Conservation (phyloP, 2,113 vertebrate species). For the Hyperoodon ampullatus region DNA sequence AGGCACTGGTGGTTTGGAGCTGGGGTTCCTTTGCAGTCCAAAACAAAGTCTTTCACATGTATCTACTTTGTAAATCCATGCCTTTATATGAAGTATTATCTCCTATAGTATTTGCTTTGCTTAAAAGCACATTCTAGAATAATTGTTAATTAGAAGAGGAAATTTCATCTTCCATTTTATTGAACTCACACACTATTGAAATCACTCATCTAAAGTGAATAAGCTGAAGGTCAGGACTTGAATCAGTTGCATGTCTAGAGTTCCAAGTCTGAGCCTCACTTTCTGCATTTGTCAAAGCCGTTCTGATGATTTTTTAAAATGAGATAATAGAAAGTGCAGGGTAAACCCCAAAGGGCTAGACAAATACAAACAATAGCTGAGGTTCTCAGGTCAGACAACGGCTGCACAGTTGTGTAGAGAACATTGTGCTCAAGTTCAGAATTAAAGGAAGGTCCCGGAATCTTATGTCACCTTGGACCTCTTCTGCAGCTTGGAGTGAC, state of each 20-base stretch:
- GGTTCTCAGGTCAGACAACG: fast-evolving
- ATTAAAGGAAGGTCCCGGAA: neutral
- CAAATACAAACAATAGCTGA: neutral
- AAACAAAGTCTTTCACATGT: neutral
- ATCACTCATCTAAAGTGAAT: neutral
- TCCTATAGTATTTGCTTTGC: neutral
- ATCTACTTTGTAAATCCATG: neutral
- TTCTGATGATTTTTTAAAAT: neutral
- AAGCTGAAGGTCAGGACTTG: neutral
- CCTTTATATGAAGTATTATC: neutral
- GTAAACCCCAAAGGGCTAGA: fast-evolving
- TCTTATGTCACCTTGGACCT: neutral
- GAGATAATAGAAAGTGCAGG: neutral
- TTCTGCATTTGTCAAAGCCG: neutral
- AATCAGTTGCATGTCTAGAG: neutral
- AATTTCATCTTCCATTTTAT: neutral
- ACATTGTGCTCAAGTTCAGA: neutral
- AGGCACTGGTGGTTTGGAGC: neutral
- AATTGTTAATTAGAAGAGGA: neutral
- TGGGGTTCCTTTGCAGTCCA: neutral
- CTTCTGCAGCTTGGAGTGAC: neutral
- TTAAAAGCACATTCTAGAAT: neutral
- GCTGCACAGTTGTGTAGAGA: neutral
- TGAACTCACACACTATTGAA: neutral
- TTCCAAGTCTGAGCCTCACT: neutral